A percentile compares a stretch with the other conserved stretches of the same genome.
phyloP scores from a whole-genome alignment of 2,113 vertebrate genomes.

The Neolamprologus caudopunctatus region DNA sequence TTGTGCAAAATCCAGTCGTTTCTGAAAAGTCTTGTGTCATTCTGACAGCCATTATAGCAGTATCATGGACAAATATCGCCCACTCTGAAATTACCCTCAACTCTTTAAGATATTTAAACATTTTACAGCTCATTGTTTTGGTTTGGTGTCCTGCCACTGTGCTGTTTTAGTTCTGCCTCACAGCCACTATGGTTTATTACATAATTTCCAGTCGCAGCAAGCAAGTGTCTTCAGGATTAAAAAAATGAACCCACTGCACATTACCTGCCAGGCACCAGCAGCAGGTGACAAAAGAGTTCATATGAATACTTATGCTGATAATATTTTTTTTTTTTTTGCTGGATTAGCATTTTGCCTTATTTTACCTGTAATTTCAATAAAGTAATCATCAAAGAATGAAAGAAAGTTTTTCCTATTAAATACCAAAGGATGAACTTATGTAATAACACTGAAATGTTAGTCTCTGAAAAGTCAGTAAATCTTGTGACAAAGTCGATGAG shows the following conservation, averaged over 20 bases:
- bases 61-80: not conserved
- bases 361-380: not conserved
- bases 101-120: not conserved
- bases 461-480: not conserved
- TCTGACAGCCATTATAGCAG: not conserved
- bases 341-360: not conserved
- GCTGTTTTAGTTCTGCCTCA: not conserved
- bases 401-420: no score
- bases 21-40: not conserved
- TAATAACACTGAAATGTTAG: not conserved
- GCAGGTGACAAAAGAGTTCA: not conserved
- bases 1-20: not conserved
- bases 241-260: not conserved
- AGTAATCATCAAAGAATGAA: not conserved
- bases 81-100: not conserved
- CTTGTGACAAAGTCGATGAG: not conserved
- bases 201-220: not conserved
- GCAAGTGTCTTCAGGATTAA: not conserved
- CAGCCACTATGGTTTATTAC: not conserved
- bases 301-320: not conserved
- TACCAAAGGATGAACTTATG: not conserved
- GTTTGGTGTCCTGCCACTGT: not conserved
- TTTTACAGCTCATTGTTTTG: not conserved
- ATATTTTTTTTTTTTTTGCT: not conserved
- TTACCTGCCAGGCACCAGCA: not conserved